phyloP scores from a whole-genome alignment of 2,113 vertebrate genomes.

The Calyptomena viridis region DNA sequence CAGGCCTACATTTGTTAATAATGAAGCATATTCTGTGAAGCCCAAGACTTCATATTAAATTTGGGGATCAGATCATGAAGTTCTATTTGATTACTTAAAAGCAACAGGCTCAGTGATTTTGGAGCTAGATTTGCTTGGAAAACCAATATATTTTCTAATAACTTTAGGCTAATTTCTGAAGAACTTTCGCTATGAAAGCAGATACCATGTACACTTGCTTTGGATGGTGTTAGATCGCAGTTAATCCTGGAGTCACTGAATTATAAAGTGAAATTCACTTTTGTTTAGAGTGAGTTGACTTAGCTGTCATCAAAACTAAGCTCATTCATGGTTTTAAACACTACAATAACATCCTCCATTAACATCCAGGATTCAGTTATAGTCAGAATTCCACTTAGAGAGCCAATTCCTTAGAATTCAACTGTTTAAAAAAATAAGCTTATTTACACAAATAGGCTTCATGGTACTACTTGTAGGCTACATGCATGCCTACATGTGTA shows the following conservation, averaged over 20 bases:
- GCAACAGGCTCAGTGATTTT: not conserved
- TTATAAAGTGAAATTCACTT: not conserved
- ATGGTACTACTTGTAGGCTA: not conserved
- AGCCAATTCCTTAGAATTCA: not conserved
- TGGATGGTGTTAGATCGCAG: not conserved
- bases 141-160: not conserved
- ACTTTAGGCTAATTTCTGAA: not conserved
- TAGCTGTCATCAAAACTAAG: not conserved
- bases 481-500: accelerated
- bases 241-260: not conserved
- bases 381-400: not conserved
- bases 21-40: not conserved
- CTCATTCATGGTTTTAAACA: not conserved
- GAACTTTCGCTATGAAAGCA: not conserved
- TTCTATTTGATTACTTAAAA: not conserved
- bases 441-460: not conserved
- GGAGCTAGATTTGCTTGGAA: not conserved
- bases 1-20: not conserved
- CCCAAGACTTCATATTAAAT: not conserved
- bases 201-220: not conserved
- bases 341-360: not conserved
- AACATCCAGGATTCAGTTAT: not conserved
- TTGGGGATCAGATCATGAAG: not conserved
- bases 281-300: not conserved
- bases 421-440: not conserved